These are phyloP conservation scores for Phyllotreta striolata DNA, from an alignment of 2,888 invertebrate genomes.

Conservation along the genomic window DNA sequence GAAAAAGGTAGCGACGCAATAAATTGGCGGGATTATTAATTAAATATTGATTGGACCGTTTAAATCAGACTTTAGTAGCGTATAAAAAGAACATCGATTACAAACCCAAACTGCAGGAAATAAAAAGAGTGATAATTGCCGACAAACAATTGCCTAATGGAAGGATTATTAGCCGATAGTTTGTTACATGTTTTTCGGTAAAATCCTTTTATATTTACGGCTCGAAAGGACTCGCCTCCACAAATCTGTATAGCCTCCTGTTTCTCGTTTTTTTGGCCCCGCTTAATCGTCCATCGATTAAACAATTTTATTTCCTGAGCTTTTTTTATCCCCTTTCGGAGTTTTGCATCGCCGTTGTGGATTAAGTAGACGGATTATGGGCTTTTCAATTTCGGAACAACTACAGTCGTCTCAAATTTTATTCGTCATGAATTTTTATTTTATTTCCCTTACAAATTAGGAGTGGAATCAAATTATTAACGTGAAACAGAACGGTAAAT, in stretches of 20 bases:
- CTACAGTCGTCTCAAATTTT: neutral
- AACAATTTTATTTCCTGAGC: slow-evolving; percentile 42
- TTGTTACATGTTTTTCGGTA: slow-evolving; percentile 35
- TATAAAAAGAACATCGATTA: slow-evolving; percentile 23
- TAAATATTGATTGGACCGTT: too few relatives aligned
- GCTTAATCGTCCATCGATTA: slow-evolving; percentile 43
- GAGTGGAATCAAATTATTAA: too few relatives aligned
- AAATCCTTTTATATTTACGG: slow-evolving; percentile 38
- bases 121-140: slow-evolving; percentile 43
- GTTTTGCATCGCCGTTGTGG: slow-evolving; percentile 29
- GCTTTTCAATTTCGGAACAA: neutral
- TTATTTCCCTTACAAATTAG: too few relatives aligned
- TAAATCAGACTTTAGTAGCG: too few relatives aligned
- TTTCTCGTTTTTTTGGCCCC: slow-evolving; percentile 33
- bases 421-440: too few relatives aligned
- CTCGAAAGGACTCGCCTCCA: slow-evolving; percentile 18
- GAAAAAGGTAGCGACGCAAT: too few relatives aligned
- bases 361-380: slow-evolving; percentile 12
- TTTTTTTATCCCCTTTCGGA: slow-evolving; percentile 10
- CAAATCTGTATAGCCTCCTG: slow-evolving; percentile 26
- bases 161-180: slow-evolving; percentile 41
- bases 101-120: slow-evolving; percentile 23
- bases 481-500: too few relatives aligned
- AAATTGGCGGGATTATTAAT: too few relatives aligned
- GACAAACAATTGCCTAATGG: slow-evolving; percentile 45